Evolutionary conservation across 2,113 vertebrate genomes (phyloP).

Genomic region (Poeciliopsis retropinna): DNA sequence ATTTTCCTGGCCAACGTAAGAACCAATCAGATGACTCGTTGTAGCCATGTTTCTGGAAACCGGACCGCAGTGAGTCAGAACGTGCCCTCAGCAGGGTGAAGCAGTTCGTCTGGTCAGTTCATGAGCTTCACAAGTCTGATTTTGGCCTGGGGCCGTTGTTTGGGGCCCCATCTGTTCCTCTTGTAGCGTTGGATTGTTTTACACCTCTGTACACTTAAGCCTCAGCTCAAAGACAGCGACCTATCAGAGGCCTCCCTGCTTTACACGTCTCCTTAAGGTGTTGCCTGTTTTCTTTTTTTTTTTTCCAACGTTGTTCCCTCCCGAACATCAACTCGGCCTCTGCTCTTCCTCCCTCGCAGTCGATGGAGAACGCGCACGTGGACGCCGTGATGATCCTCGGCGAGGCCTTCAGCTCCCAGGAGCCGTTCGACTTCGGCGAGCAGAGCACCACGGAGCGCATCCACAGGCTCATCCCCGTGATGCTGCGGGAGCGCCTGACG

Average conservation of each 20-base stretch:
- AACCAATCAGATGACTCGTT: too few species aligned
- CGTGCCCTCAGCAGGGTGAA: too few species aligned
- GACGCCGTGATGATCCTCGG: constrained; percentile 75
- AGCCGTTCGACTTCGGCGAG: constrained; percentile 72
- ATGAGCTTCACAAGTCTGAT: neutral
- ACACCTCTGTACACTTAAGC: neutral
- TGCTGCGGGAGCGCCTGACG: constrained; percentile 86
- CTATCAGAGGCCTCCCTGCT: neutral
- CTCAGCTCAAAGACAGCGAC: neutral
- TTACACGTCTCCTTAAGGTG: neutral
- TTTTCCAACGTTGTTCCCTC: neutral
- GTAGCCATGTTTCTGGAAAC: too few species aligned
- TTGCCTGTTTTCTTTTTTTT: too few species aligned
- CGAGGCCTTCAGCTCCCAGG: constrained; percentile 59
- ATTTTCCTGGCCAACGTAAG: too few species aligned
- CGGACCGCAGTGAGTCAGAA: too few species aligned
- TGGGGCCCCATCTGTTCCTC: neutral
- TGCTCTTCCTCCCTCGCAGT: constrained; percentile 60
- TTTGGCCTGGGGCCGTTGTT: neutral
- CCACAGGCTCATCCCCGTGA: constrained; percentile 73
- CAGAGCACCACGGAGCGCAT: constrained; percentile 75
- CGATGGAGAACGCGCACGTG: constrained; percentile 82
- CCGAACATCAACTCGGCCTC: neutral
- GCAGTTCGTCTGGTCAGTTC: neutral
- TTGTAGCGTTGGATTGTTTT: too few species aligned